Evolutionary conservation across 2,888 invertebrate genomes (phyloP), one percentile per base, ranked within the genome.

Genomic region (Limnephilus marmoratus): DNA sequence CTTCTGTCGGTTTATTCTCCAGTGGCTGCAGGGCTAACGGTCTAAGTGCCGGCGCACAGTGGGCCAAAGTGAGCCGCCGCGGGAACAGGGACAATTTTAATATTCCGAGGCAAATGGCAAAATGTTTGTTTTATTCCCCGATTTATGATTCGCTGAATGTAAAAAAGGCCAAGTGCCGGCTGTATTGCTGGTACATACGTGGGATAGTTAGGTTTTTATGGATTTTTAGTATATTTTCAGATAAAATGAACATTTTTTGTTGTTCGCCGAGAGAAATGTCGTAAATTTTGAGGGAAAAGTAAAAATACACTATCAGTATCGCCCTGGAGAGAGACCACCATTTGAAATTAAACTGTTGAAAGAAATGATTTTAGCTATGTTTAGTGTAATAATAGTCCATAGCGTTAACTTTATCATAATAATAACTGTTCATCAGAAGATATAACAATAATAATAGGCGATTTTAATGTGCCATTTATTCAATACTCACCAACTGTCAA

Each of bases 71-170:
- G 85, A 41, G 24, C 85, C 45, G n/a, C 85, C n/a, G 85, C 85
- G 41, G 85, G 29, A 41, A 85, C 85, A 41, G 18, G 45, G 45
- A 45, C 85, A 85, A 85, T 45, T 85, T 85, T 85, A 85, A 85
- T 85, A 85, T 85, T 85, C 41, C 85, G n/a, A 41, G n/a, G 11
- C 45, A 85, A 34, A 41, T 85, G 85, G 68, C 7, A 68, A 34
- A 85, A 41, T 85, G 24, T 41, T 85, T 41, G 24, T 85, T 85
- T 85, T 85, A 41, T 37, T 13, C n/a, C 85, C n/a, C 85, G 85
- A 85, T 85, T 85, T 85, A 85, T 41, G 85, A 85, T 85, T 85
- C 41, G 85, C 41, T 37, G 85, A 85, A 4, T 85, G n/a, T 34
- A n/a, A 85, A 85, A 85, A 85, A 37, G 68, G 85, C 41, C 9